These are phyloP conservation scores for Pteronotus mesoamericanus DNA, from an alignment of 2,797 vertebrate species.

Conservation along the genomic window DNA sequence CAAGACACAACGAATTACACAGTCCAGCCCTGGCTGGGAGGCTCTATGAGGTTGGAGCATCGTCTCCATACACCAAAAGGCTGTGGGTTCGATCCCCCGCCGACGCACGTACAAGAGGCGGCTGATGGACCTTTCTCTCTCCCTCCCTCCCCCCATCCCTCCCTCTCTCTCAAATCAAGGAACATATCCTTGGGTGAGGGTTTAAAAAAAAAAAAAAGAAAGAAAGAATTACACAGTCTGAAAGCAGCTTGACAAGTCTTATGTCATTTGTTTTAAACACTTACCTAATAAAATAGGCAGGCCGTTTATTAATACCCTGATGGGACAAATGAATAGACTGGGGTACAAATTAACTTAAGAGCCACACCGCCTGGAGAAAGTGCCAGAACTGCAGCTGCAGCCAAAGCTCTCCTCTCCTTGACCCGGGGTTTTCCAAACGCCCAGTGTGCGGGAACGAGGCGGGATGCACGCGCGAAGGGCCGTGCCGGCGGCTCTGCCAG, in stretches of 20 bases:
- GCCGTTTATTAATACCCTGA: not conserved
- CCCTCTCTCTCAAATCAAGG: not conserved
- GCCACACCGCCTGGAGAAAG: not conserved
- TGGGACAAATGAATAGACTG: not conserved
- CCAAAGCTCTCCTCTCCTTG: not conserved
- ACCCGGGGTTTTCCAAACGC: not conserved
- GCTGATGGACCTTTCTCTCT: not conserved
- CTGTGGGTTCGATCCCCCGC: not conserved
- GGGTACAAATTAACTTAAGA: not conserved
- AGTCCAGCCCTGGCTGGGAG: not conserved
- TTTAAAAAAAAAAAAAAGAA: not conserved
- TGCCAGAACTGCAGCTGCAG: not conserved
- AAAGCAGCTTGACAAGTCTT: not conserved
- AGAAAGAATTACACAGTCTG: not conserved
- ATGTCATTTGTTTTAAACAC: not conserved
- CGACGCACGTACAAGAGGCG: not conserved
- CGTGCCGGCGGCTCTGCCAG: not conserved
- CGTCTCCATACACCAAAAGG: not conserved
- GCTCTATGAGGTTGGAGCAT: not conserved
- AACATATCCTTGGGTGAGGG: not conserved
- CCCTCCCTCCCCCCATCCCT: no score
- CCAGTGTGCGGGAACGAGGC: not conserved
- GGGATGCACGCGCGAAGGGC: fast-evolving
- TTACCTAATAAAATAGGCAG: not conserved
- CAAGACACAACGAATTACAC: not conserved